Evolutionary conservation across 2,797 vertebrate species (phyloP).

Genomic region (Babyrousa celebensis): DNA sequence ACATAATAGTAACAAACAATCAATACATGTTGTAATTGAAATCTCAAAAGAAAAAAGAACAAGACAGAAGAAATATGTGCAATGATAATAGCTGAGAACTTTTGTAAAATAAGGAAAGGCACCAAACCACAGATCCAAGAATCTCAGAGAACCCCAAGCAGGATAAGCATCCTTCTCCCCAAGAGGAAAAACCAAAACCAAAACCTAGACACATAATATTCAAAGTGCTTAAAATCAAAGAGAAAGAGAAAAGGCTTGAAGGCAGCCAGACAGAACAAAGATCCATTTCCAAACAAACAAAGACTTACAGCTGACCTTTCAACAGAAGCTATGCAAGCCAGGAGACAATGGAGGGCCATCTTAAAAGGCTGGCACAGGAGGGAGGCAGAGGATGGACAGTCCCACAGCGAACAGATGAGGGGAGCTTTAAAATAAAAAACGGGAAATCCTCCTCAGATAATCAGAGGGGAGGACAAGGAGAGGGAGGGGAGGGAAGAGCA

Average conservation of each 20-base stretch:
- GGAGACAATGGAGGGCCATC: no score
- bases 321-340: not conserved
- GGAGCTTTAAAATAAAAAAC: not conserved
- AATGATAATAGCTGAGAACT: not conserved
- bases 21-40: accelerated
- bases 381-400: not conserved
- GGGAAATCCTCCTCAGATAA: not conserved
- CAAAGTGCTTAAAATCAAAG: not conserved
- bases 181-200: not conserved
- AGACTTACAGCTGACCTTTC: not conserved
- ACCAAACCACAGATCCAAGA: not conserved
- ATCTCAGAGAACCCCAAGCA: not conserved
- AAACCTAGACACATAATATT: not conserved
- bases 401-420: not conserved
- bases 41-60: not conserved
- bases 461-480: no score
- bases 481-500: not conserved
- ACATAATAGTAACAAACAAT: accelerated
- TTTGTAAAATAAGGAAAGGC: not conserved
- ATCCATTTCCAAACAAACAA: not conserved
- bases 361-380: not conserved
- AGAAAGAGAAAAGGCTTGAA: not conserved
- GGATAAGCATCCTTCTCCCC: not conserved
- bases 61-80: not conserved
- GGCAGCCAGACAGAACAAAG: not conserved